These are phyloP conservation scores for Chrysolina americana DNA, from an alignment of 2,888 invertebrate species.

Conservation along the genomic window DNA sequence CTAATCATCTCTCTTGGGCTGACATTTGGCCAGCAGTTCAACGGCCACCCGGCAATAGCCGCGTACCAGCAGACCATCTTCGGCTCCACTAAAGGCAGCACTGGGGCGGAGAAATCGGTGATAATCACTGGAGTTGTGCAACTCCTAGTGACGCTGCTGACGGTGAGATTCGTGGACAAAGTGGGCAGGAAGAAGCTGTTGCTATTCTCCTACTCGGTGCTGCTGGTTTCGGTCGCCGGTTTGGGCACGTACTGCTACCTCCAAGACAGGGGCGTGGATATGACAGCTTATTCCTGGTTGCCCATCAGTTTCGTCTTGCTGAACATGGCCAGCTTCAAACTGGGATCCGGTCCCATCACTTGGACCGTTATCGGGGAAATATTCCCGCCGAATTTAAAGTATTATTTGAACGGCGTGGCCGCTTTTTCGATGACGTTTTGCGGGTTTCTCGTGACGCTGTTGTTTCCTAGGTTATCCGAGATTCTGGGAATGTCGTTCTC, in stretches of 20 bases:
- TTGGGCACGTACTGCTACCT: conserved; percentile 56
- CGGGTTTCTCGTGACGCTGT: conserved; percentile 43
- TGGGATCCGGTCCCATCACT: conserved; percentile 81
- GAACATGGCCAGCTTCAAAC: conserved; percentile 81
- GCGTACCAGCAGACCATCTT: conserved; percentile 84
- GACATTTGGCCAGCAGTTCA: conserved; percentile 63
- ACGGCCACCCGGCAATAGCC: conserved; percentile 83
- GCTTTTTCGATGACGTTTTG: conserved; percentile 39
- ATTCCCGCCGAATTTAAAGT: conserved; percentile 83
- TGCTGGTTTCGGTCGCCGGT: conserved; percentile 72
- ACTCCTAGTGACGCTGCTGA: conserved; percentile 77
- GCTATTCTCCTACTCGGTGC: conserved; percentile 77
- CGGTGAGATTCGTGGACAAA: conserved; percentile 82
- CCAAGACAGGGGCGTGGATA: conserved; percentile 40
- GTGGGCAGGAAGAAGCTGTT: conserved; percentile 82
- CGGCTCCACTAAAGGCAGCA: conserved; percentile 63
- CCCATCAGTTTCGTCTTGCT: conserved; percentile 80
- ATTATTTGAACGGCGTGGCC: conserved; percentile 70
- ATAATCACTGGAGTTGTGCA: conserved; percentile 85
- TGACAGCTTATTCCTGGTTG: conserved; percentile 73
- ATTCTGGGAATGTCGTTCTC: conserved; percentile 49
- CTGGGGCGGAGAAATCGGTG: conserved; percentile 76
- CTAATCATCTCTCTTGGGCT: conserved; percentile 64
- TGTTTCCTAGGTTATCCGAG: conserved; percentile 51
- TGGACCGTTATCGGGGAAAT: conserved; percentile 89